Percentiles rank a stretch among this genome's conserved stretches.
These are phyloP conservation scores for Pelecanoides urinatrix DNA, from an alignment of 2,113 vertebrate genomes.

Conservation along the genomic window DNA sequence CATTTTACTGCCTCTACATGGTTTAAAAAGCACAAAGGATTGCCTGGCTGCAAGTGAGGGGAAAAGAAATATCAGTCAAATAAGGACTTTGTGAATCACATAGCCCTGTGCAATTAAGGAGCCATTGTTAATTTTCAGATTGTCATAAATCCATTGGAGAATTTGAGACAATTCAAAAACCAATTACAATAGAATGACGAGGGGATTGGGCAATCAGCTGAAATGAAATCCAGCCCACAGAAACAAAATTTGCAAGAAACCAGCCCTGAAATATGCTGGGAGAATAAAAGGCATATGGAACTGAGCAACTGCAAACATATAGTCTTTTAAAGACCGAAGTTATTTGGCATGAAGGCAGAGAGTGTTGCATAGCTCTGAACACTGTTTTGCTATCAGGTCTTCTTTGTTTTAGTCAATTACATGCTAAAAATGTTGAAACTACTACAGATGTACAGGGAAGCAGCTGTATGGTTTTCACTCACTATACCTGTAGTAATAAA, in stretches of 20 bases:
- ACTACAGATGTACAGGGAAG: constrained; percentile 50
- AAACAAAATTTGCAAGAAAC: constrained; percentile 62
- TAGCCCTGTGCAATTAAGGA: constrained; percentile 66
- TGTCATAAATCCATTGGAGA: constrained; percentile 69
- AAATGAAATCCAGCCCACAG: constrained; percentile 68
- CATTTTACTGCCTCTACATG: constrained; percentile 42
- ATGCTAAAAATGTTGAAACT: constrained; percentile 18
- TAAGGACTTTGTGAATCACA: constrained; percentile 59
- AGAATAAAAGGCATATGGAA: constrained; percentile 65
- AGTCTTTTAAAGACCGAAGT: constrained; percentile 43
- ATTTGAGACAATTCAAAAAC: constrained; percentile 74
- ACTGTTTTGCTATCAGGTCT: constrained; percentile 18
- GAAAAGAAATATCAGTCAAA: constrained; percentile 19
- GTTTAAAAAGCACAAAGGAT: constrained; percentile 11
- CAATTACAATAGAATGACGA: constrained; percentile 72
- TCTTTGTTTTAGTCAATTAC: neutral
- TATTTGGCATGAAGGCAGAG: constrained; percentile 36
- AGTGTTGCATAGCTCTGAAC: constrained; percentile 1
- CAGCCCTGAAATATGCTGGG: constrained; percentile 10
- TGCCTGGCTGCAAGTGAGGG: constrained; percentile 9
- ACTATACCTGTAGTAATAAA: constrained; percentile 49
- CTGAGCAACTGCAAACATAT: neutral
- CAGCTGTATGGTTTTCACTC: constrained; percentile 57
- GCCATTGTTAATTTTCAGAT: constrained; percentile 72
- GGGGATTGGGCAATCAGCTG: constrained; percentile 66